Evolutionary conservation across 2,113 vertebrate genomes (phyloP).

Genomic region (Notechis scutatus): DNA sequence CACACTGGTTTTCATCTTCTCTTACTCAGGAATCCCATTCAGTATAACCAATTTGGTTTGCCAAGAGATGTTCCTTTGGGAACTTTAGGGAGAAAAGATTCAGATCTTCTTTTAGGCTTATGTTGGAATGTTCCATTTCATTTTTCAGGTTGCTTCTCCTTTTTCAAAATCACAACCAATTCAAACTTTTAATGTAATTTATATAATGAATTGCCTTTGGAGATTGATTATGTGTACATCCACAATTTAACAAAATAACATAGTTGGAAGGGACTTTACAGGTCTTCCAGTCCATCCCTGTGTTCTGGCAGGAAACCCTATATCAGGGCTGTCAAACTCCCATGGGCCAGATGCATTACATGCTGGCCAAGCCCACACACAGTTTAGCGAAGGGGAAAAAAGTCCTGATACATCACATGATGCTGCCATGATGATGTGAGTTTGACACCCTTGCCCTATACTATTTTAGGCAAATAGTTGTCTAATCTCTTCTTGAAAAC

Average conservation of each 20-base stretch:
- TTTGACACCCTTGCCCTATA: neutral
- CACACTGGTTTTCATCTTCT: neutral
- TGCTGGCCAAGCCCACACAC: too few species aligned
- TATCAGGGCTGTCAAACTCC: too few species aligned
- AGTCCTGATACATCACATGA: too few species aligned
- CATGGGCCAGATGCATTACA: too few species aligned
- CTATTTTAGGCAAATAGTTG: neutral
- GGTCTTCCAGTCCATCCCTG: neutral
- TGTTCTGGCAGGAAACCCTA: neutral
- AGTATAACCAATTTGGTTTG: neutral
- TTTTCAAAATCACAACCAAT: neutral
- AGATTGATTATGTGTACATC: neutral
- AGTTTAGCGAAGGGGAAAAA: too few species aligned
- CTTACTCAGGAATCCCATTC: neutral
- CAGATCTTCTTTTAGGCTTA: neutral
- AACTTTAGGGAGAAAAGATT: neutral
- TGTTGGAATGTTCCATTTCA: neutral
- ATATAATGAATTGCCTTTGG: neutral
- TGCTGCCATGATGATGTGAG: too few species aligned
- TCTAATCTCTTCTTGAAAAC: neutral
- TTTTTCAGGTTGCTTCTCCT: neutral
- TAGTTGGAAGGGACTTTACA: neutral
- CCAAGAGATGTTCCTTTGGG: neutral
- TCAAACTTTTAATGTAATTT: neutral
- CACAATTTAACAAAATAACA: neutral